Conservation (phyloP, 2,113 vertebrate genomes). For the Amphiprion percula region DNA sequence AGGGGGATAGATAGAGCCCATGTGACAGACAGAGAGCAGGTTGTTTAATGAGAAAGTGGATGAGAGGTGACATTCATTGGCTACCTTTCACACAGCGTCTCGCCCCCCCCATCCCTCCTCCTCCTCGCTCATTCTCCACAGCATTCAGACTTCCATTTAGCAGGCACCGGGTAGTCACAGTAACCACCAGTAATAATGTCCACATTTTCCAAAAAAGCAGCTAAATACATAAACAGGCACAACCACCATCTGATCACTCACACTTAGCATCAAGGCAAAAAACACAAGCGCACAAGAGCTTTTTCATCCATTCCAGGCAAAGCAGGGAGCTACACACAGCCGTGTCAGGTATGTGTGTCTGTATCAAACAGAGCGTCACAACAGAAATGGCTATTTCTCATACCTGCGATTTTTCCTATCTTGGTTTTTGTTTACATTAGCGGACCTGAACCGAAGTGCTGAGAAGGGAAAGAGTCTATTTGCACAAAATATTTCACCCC, state of each 20-base stretch:
- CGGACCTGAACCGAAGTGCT: slow-evolving; percentile 37
- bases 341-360: slow-evolving; percentile 35
- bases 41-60: slow-evolving; percentile 85
- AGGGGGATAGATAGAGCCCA: slow-evolving; percentile 69
- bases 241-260: slow-evolving; percentile 59
- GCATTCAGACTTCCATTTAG: slow-evolving; percentile 75
- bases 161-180: slow-evolving; percentile 58
- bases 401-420: slow-evolving; percentile 63
- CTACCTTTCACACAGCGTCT: slow-evolving; percentile 72
- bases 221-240: slow-evolving; percentile 61
- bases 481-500: slow-evolving; percentile 82
- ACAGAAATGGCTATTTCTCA: slow-evolving; percentile 66
- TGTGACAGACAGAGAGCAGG: slow-evolving; percentile 81
- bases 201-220: slow-evolving; percentile 29
- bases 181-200: slow-evolving; percentile 69
- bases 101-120: not conserved
- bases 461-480: slow-evolving; percentile 69
- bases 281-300: slow-evolving; percentile 20
- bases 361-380: slow-evolving; percentile 65
- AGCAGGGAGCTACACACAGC: slow-evolving; percentile 44
- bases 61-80: slow-evolving; percentile 85
- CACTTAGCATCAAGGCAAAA: slow-evolving; percentile 61
- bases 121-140: slow-evolving; percentile 32
- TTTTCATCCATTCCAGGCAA: slow-evolving; percentile 54
- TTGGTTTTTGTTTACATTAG: slow-evolving; percentile 73